A percentile compares a stretch with the other conserved stretches of the same genome.
Evolutionary conservation across 1,140 invertebrate species (phyloP).

Genomic region (Protaetia brevitarsis): DNA sequence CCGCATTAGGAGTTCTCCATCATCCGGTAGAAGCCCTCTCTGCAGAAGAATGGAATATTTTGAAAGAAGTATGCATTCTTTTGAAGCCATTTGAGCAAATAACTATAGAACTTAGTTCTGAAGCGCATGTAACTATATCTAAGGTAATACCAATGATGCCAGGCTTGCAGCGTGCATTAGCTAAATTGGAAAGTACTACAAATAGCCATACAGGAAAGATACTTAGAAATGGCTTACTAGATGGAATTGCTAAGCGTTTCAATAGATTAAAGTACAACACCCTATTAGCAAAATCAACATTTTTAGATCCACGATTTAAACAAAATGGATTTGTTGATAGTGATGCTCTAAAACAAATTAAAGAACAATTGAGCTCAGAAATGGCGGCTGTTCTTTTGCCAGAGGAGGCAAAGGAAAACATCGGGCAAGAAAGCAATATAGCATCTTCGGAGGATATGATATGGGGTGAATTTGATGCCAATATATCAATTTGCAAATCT

Average conservation of each 20-base stretch:
- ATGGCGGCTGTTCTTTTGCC: too few species aligned
- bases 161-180: conserved; percentile 31
- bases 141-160: conserved; percentile 31
- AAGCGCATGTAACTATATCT: conserved; percentile 31
- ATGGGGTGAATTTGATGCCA: too few species aligned
- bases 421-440: too few species aligned
- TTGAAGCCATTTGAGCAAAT: conserved; percentile 29
- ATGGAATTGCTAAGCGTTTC: conserved; percentile 37
- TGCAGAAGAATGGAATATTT: conserved; percentile 26
- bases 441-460: too few species aligned
- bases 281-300: conserved; percentile 37
- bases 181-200: conserved; percentile 25
- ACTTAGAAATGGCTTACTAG: conserved; percentile 34
- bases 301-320: conserved; percentile 38
- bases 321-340: too few species aligned
- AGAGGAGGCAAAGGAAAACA: too few species aligned
- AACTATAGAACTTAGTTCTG: too few species aligned
- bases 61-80: conserved; percentile 32
- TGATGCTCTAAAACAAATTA: too few species aligned
- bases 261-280: conserved; percentile 37
- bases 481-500: too few species aligned
- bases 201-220: conserved; percentile 33
- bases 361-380: too few species aligned
- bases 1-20: conserved; percentile 32
- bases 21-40: conserved; percentile 25